phyloP scores from a whole-genome alignment of 2,113 vertebrate species.

The Talpa occidentalis region DNA sequence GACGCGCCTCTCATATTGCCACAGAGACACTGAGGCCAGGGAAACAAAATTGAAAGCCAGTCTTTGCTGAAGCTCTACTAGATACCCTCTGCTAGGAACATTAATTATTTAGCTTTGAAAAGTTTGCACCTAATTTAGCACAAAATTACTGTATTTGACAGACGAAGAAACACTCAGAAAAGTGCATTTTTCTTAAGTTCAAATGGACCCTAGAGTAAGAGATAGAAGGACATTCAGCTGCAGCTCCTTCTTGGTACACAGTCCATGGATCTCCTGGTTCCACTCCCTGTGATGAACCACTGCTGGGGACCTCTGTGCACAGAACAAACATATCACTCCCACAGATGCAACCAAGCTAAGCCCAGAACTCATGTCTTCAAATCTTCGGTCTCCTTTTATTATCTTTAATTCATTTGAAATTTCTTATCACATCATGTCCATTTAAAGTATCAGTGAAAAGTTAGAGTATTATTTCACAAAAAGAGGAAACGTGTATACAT shows the following conservation, averaged over 20 bases:
- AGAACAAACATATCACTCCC: neutral
- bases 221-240: neutral
- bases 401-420: neutral
- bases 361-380: neutral
- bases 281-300: rapidly evolving
- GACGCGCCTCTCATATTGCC: neutral
- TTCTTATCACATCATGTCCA: neutral
- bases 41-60: neutral
- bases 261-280: neutral
- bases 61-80: neutral
- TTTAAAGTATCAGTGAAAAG: neutral
- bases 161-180: neutral
- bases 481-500: neutral
- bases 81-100: neutral
- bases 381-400: neutral
- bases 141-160: neutral
- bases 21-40: neutral
- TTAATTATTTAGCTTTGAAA: neutral
- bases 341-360: neutral
- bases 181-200: neutral
- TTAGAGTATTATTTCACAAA: slow-evolving; percentile 32
- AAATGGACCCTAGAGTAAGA: neutral
- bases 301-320: rapidly evolving
- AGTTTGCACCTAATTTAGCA: neutral
- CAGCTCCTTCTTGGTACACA: neutral